Conservation (phyloP, 2,113 vertebrate species). For the Procavia capensis region DNA sequence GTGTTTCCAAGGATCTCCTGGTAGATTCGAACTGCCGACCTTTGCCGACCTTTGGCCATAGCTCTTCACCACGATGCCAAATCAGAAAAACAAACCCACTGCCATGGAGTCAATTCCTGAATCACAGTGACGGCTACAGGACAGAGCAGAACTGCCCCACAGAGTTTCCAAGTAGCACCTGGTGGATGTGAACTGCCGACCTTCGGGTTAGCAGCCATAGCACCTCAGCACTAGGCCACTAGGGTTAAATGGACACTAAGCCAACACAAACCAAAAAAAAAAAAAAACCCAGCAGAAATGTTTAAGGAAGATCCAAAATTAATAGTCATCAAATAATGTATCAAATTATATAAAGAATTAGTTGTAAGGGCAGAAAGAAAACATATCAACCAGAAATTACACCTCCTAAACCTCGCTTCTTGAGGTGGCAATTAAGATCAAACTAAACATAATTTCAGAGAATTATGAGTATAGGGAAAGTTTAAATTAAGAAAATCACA, state of each 20-base stretch:
- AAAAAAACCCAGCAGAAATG: neutral
- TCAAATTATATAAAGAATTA: neutral
- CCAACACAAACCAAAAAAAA: neutral
- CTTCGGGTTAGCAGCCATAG: too few species aligned
- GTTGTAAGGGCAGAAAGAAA: neutral
- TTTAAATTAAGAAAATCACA: neutral
- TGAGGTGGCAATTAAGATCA: neutral
- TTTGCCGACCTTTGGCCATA: too few species aligned
- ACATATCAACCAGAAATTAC: neutral
- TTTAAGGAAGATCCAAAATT: neutral
- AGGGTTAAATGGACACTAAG: neutral
- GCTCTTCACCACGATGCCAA: too few species aligned
- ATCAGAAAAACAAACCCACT: too few species aligned
- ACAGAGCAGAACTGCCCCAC: too few species aligned
- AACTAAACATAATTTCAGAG: neutral
- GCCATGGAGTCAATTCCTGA: too few species aligned
- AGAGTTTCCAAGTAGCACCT: too few species aligned
- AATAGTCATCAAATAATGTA: neutral
- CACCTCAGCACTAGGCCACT: too few species aligned
- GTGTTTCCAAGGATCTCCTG: too few species aligned
- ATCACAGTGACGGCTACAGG: too few species aligned
- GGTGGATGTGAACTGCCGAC: too few species aligned
- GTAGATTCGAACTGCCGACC: too few species aligned
- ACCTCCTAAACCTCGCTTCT: neutral
- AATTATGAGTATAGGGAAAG: neutral